phyloP scores from a whole-genome alignment of 2,888 invertebrate species.

The Andrena haemorrhoa region DNA sequence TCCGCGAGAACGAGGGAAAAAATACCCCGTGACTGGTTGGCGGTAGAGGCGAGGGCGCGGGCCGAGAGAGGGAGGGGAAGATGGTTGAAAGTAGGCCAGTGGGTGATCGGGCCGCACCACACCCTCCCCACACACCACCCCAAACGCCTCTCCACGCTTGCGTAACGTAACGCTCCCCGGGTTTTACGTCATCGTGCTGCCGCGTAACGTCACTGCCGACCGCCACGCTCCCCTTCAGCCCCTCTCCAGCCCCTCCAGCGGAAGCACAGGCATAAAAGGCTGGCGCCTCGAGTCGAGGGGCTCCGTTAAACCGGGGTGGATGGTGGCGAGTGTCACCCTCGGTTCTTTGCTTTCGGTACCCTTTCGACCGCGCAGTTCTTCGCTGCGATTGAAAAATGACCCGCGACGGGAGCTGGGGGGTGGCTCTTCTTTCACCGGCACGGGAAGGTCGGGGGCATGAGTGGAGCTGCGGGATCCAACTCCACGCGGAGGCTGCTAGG shows the following conservation, averaged over 20 bases:
- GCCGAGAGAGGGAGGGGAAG: conserved; percentile 14
- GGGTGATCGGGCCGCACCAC: conserved; percentile 81
- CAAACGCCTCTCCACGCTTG: conserved; percentile 75
- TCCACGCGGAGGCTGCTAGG: not conserved
- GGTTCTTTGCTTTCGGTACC: conserved; percentile 1
- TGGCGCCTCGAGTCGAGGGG: conserved; percentile 50
- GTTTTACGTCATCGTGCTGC: conserved; percentile 81
- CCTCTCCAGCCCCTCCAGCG: conserved; percentile 15
- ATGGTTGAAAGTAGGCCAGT: conserved; percentile 77
- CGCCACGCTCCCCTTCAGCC: conserved; percentile 32
- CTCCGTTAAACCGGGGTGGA: not conserved
- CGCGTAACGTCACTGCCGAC: conserved; percentile 78
- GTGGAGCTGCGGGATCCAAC: not conserved
- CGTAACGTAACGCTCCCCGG: conserved; percentile 80
- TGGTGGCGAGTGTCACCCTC: not conserved
- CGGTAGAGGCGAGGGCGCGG: conserved; percentile 23
- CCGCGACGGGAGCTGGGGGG: not conserved
- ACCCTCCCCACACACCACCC: conserved; percentile 30
- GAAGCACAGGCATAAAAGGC: conserved; percentile 47
- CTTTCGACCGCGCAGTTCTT: conserved; percentile 23
- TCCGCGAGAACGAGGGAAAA: conserved; percentile 27
- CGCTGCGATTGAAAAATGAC: conserved; percentile 18
- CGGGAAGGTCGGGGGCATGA: conserved; percentile 1
- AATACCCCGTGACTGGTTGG: conserved; percentile 41
- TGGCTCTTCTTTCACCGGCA: not conserved